Conservation (phyloP, 23 tunicate genomes). For the Aplidium turbinatum region DNA sequence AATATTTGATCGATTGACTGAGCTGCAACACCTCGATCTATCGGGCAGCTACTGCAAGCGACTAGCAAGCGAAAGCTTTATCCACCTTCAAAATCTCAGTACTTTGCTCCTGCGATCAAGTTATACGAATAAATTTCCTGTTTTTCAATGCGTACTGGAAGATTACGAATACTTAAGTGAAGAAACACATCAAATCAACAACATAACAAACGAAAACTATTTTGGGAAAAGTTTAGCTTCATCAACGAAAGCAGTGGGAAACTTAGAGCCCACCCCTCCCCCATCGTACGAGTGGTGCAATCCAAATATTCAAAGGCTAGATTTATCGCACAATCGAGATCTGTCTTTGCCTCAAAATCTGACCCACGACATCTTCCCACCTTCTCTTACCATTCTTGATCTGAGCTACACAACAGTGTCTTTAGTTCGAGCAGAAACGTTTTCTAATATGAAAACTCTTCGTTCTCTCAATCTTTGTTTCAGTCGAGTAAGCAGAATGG, state of each 20-base stretch:
- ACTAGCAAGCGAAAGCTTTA: slow-evolving; percentile 40
- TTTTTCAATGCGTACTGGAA: neutral
- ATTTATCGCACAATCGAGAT: slow-evolving; percentile 40
- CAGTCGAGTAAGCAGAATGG: slow-evolving; percentile 3
- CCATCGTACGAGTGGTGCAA: slow-evolving; percentile 36
- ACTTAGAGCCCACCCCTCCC: neutral
- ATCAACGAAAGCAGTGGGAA: neutral
- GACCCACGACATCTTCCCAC: slow-evolving; percentile 5
- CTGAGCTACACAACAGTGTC: slow-evolving; percentile 12
- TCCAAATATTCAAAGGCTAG: slow-evolving; percentile 30
- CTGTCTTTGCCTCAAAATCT: slow-evolving; percentile 1
- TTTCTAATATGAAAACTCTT: slow-evolving; percentile 14
- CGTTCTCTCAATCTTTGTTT: slow-evolving; percentile 9
- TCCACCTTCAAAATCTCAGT: slow-evolving; percentile 24
- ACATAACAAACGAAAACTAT: neutral
- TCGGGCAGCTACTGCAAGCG: slow-evolving; percentile 46
- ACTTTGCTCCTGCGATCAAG: slow-evolving; percentile 32
- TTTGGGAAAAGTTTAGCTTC: neutral
- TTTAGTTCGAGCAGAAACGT: neutral
- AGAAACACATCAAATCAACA: neutral
- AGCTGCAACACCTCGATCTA: slow-evolving; percentile 39
- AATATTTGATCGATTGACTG: slow-evolving; percentile 32
- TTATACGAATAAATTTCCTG: slow-evolving; percentile 19
- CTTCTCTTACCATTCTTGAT: slow-evolving; percentile 7
- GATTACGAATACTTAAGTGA: neutral